Conservation (phyloP, 2,888 invertebrate genomes). For the Ichneumoninae sp. region DNA sequence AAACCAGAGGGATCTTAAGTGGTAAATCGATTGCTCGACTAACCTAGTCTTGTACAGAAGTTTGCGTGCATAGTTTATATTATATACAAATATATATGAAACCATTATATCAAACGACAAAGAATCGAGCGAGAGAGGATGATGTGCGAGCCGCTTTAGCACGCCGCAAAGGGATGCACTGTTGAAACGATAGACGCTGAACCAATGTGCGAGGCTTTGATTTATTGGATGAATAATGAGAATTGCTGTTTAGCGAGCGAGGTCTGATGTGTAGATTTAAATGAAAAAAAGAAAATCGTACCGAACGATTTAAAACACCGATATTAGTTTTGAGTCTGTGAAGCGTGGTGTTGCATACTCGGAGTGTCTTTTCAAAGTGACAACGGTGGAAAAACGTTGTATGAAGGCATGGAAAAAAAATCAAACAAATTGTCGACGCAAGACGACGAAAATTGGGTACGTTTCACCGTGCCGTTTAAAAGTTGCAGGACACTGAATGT, state of each 20-base stretch:
- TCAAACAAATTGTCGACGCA: too few species aligned
- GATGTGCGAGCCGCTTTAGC: conserved; percentile 68
- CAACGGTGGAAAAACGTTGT: too few species aligned
- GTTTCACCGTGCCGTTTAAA: background rate
- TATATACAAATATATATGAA: conserved; percentile 64
- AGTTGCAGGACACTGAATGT: background rate
- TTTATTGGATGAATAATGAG: background rate
- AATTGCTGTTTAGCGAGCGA: background rate
- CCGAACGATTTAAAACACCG: too few species aligned
- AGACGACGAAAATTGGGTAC: too few species aligned
- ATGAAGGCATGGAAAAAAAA: too few species aligned
- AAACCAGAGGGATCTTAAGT: conserved; percentile 54
- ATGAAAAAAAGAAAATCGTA: background rate
- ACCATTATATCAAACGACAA: conserved; percentile 47
- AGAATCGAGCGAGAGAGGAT: conserved; percentile 51
- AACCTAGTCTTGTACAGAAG: conserved; percentile 84
- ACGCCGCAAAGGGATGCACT: conserved; percentile 53
- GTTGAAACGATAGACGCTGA: conserved; percentile 23
- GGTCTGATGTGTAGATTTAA: background rate
- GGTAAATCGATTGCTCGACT: conserved; percentile 79
- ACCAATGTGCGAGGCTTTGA: conserved; percentile 9
- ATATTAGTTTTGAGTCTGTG: too few species aligned
- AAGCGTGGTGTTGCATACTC: too few species aligned
- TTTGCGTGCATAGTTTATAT: conserved; percentile 77
- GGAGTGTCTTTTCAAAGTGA: too few species aligned